Percentiles rank a stretch among this genome's conserved stretches.
Conservation (phyloP, 2,797 vertebrate species). For the Tiaroga cobitis region DNA sequence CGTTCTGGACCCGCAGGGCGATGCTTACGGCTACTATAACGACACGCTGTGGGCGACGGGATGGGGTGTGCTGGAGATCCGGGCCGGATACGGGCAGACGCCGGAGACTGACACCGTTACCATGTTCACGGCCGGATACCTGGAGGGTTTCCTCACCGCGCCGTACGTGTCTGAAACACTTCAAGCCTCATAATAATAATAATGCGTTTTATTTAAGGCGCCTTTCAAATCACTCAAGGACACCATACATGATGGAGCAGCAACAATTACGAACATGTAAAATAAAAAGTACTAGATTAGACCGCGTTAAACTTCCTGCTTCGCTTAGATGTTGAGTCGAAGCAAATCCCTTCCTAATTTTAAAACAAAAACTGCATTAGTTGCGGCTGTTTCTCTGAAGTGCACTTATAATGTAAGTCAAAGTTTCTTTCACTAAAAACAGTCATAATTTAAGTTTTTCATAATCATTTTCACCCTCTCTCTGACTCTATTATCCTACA, state of each 20-base stretch:
- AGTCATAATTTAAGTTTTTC: background rate
- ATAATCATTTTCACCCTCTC: no score
- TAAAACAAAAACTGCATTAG: no score
- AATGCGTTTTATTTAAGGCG: no score
- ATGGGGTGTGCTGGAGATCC: constrained; percentile 90
- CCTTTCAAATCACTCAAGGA: no score
- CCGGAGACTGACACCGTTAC: constrained; percentile 78
- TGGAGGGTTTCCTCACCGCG: constrained; percentile 91
- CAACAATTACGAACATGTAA: no score
- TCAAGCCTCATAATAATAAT: background rate
- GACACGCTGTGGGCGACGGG: constrained; percentile 80
- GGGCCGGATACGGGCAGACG: constrained; percentile 83
- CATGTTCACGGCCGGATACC: constrained; percentile 87
- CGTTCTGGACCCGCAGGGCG: constrained; percentile 80
- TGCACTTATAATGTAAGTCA: background rate
- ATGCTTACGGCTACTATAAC: constrained; percentile 89
- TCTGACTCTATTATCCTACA: background rate
- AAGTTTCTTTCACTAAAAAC: background rate
- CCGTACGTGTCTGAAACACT: constrained; percentile 74
- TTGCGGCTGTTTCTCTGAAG: background rate
- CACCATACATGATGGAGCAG: no score
- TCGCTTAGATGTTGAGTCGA: background rate
- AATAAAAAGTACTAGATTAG: no score
- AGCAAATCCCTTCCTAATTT: no score
- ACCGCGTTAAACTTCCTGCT: no score